Base-by-base conservation (phyloP, 2,113 vertebrate genomes). In the Gymnorhina tibicen region DNA sequence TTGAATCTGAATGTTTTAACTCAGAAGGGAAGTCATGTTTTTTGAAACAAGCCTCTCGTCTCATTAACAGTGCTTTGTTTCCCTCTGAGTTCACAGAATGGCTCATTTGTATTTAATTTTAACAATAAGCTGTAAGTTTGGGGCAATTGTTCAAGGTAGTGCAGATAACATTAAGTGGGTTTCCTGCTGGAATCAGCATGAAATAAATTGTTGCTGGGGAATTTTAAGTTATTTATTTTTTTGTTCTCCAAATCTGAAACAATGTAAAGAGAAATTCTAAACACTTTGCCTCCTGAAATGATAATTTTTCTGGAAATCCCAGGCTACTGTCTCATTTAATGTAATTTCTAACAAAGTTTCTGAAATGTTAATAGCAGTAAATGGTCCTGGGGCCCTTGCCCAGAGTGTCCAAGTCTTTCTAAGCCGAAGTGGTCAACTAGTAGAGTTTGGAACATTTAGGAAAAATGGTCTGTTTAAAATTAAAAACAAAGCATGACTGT, bases 41-140 rank as follows among this genome's bases (percentile, higher is more conserved):
- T 50, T 6, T 75, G 23, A 33, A 64, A 64, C 30, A 59, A 73
- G 39, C 8, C 9, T 1, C 6, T 35, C 24, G 5, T 50, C 30
- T 89, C 23, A 24, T 19, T 39, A 64, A 21, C 16, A 21, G 44
- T 16, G 6, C 24, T 73, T 49, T 46, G 13, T 64, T 91, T 56
- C 32, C 32, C 27, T 27, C 22, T 22, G 50, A 77, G 32, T 4
- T 53, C 41, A 52, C 37, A 66, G 33, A 87, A 84, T 32, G 16
- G 22, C 53, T 85, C 20, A 4, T 50, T 80, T 69, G 21, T 88
- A 67, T 84, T 84, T 80, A 73, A 83, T 20, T 77, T 27, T 28
- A 68, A 21, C 52, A 47, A 53, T 22, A 49, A 0, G 0, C 12
- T 52, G 35, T n/a, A 44, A 70, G 12, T 78, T 70, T 55, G 10